Evolutionary conservation across 2,113 vertebrate species (phyloP), one percentile per base, ranked within the genome.

Genomic region (Archilochus colubris): DNA sequence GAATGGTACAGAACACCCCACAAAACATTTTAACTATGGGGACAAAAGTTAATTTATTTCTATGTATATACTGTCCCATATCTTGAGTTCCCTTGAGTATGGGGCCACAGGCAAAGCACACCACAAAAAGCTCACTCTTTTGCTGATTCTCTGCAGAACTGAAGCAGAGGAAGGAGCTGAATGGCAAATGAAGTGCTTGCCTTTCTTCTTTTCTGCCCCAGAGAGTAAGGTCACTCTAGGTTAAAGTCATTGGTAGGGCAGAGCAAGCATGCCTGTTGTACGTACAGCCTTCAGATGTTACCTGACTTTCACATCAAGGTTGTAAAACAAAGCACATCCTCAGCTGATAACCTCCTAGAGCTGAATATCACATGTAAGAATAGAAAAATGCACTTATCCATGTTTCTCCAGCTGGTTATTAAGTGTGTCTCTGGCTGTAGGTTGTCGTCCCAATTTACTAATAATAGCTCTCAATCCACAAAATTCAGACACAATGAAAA

Each of bases 161-260:
- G 59, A 82, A 59, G 86, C 46, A 72, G 80, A 88, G 64, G 36
- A 72, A 93, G 79, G 69, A 81, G 51, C 28, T 6, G 91, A 94
- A 91, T 38, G 72, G 68, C 4, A 2, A 88, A 94, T 58, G 57
- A 86, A 88, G 59, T 21, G 31, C 79, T 68, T 73, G 72, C 67
- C 75, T 55, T 91, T 81, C 46, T 80, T 85, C 82, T 94, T n/a
- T 69, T 50, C 33, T 89, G 62, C 76, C 72, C 14, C 25, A 20
- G 55, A 82, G 85, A 83, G 64, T 4, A 51, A 79, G 84, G 91
- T 74, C 0, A 6, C 82, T 74, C 46, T 33, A 69, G 63, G 73
- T 75, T 89, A 40, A 88, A 93, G 95, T 88, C 89, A 78, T 2
- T 3, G 76, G 12, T 24, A 93, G 93, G 94, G 66, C 90, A 95